Base-by-base conservation (phyloP, 2,113 vertebrate genomes). In the Oryzias woworae region DNA sequence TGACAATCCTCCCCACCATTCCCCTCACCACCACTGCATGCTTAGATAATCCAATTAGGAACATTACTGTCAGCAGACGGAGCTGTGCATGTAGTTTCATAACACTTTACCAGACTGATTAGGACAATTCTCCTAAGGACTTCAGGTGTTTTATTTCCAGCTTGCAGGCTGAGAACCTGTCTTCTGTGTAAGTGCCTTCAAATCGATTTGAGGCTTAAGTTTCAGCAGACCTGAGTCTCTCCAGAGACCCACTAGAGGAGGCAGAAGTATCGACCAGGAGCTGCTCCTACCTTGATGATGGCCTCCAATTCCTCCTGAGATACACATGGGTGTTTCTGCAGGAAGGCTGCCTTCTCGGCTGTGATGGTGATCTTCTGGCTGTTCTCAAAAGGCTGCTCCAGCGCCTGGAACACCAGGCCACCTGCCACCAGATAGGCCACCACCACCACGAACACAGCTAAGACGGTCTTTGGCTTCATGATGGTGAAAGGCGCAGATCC, bases 381-480 rank as follows among this genome's bases (percentile, higher is more conserved):
- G 88, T 93, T 94, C 87, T 98, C 97, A 0, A 97, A 97, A 3
- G 96, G 96, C 77, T 98, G 95, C 63, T 98, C 97, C 74, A 98
- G 70, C 0, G 95, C 95, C 50, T 88, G 92, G 84, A 98, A 98
- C 52, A 97, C 90, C 0, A 98, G 90, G 5, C 97, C 96, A 0
- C 97, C 97, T 0, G 89, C 92, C 69, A 98, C 94, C 49, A 98
- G 85, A 83, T 98, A 98, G 75, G 91, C 90, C 46, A 98, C 94
- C 74, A 98, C 97, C 69, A 98, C 95, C 0, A 98, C 89, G 5
- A 98, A 98, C 83, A 98, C 92, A 1, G 96, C 96, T 53, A 97
- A 87, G 71, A 96, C 96, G 0, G 97, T 97, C 76, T 97, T 97
- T 92, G 96, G 94, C 77, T 98, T 96, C 97, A 98, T 98, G 83